phyloP scores from a whole-genome alignment of 2,888 invertebrate species.

The Ophion ventricosus region DNA sequence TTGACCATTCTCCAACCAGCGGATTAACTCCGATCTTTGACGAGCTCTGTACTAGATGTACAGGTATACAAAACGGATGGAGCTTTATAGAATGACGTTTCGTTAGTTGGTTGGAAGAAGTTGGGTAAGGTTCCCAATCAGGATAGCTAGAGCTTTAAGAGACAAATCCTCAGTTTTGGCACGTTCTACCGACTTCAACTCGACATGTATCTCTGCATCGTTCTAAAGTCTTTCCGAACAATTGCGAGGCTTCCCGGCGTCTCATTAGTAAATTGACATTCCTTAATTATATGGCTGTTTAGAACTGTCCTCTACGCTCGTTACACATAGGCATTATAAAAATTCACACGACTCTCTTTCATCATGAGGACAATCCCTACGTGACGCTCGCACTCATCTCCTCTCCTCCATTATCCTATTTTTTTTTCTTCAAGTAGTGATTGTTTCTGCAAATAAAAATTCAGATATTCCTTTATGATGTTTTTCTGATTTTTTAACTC shows the following conservation, averaged over 20 bases:
- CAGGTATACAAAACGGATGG: not conserved
- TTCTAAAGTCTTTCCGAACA: not conserved
- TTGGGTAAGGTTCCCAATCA: conserved; percentile 15
- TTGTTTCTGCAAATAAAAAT: not conserved
- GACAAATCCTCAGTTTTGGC: conserved; percentile 26
- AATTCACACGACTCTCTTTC: not conserved
- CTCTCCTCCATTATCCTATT: too few species aligned
- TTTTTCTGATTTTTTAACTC: not conserved
- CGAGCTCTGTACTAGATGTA: not conserved
- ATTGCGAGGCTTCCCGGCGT: not conserved
- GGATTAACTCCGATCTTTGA: conserved; percentile 15
- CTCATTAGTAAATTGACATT: conserved; percentile 1
- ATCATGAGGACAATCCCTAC: too few species aligned
- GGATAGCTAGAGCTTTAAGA: conserved; percentile 7
- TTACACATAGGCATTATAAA: not conserved
- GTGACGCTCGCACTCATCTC: too few species aligned
- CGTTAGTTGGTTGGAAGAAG: conserved; percentile 15
- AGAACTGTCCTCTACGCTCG: not conserved
- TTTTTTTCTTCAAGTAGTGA: not conserved
- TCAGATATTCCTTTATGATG: not conserved
- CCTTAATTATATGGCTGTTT: not conserved
- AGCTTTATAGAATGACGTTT: conserved; percentile 32
- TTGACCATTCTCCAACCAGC: conserved; percentile 20
- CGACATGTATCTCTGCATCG: conserved; percentile 14
- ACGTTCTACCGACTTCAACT: conserved; percentile 17